Evolutionary conservation across 2,888 invertebrate genomes (phyloP).

Genomic region (Lithodes maja): DNA sequence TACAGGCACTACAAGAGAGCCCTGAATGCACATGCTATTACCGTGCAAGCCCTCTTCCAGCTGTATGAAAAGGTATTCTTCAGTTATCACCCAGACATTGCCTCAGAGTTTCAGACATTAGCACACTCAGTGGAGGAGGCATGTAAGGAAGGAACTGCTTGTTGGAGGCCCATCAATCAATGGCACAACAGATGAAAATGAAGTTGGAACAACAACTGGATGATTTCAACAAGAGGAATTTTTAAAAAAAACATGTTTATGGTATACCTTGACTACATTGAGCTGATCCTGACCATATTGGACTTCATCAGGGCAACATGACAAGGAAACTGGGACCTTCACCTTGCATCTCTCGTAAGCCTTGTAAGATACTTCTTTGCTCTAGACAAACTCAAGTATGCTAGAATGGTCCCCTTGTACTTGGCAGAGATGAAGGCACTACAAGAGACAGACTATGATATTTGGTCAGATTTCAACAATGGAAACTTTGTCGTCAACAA

Average conservation of each 20-base stretch:
- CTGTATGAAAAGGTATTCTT: neutral
- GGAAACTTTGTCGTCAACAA: neutral
- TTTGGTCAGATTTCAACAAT: conserved; percentile 7
- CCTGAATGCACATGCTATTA: conserved; percentile 22
- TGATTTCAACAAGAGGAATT: neutral
- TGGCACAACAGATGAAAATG: neutral
- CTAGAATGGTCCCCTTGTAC: conserved; percentile 19
- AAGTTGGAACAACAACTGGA: neutral
- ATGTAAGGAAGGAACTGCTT: neutral
- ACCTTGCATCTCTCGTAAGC: neutral
- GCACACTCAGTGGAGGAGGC: neutral
- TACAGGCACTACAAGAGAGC: conserved; percentile 17
- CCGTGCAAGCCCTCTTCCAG: conserved; percentile 12
- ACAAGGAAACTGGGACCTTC: conserved; percentile 8
- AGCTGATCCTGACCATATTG: conserved; percentile 4
- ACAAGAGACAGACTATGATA: conserved; percentile 22
- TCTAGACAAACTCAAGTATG: conserved; percentile 5
- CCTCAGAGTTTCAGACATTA: neutral
- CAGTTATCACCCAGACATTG: conserved; percentile 3
- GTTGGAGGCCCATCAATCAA: conserved; percentile 7
- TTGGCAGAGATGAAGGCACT: conserved; percentile 19
- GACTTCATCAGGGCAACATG: conserved; percentile 1
- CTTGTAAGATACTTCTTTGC: neutral
- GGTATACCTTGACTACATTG: neutral
- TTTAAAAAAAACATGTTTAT: neutral